Base-by-base conservation (phyloP, 2,113 vertebrate genomes). In the Seriola quinqueradiata region DNA sequence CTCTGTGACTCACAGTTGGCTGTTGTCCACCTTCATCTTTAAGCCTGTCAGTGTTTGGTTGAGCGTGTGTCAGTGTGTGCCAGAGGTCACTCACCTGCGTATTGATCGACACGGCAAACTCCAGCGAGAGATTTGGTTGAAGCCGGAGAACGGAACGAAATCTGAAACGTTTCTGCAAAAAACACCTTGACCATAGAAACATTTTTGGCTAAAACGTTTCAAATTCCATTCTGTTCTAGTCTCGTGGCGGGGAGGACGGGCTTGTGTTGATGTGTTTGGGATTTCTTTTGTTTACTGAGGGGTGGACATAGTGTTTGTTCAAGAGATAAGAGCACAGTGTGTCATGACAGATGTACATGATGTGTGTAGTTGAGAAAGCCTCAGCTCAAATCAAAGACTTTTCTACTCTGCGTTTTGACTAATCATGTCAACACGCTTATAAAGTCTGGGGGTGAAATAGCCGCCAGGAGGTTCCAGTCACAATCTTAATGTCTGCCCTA, bases 151-250 rank as follows among this genome's bases (percentile, higher is more conserved):
- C 92, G 66, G 91, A 92, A 95, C 95, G 93, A 95, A 96, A 96
- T 96, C 95, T 96, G 95, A 96, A 96, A 95, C 95, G 95, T 95
- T 96, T 96, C 95, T 95, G 95, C 95, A 94, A 96, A 96, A 96
- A 96, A 96, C 95, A 95, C 95, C 94, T 94, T 94, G 92, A 95
- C 92, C 89, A 83, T 95, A 90, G 95, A 95, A 93, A 94, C 94
- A 95, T 96, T 96, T 96, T 96, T 96, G 95, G 95, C 95, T 95
- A 95, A 96, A 96, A 96, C 95, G 95, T 96, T 96, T 96, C 95
- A 96, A 95, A 95, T 96, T 96, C 95, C 95, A 95, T 95, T 94
- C 87, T 59, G 93, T 95, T 95, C 95, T 76, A 92, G 82, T 94
- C 94, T 77, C 23, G 70, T 68, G 77, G 80, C 64, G 69, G 67